Base-by-base conservation (phyloP, 2,797 vertebrate genomes). In the Chanos chanos region DNA sequence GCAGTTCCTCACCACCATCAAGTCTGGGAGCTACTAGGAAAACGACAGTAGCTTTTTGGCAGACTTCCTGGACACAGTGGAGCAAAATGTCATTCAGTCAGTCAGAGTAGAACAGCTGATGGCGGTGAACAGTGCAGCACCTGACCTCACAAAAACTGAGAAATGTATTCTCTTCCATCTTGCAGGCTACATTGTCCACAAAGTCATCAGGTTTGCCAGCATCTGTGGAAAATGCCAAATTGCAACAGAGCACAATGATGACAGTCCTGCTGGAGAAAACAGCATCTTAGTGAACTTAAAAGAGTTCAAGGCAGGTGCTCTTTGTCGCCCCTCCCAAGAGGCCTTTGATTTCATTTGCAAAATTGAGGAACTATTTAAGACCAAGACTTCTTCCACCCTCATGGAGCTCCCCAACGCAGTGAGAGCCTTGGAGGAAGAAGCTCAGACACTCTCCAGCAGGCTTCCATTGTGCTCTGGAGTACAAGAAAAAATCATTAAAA, bases 11-110 rank as follows among this genome's bases (percentile, higher is more conserved):
- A 19, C 56, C 5, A 60, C 24, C 15, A 5, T 48, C 25, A 61
- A 50, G 24, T 48, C 64, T n/a, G 57, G 50, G 15, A 61, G 50
- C 50, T 68, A 55, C 28, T 57, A 61, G 50, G 41, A 61, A 22
- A 41, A 67, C 13, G 37, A 59, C 27, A 48, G 19, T 25, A 45
- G 30, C 31, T 28, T 60, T 40, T 39, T 66, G 39, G 64, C 39
- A 27, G 64, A 59, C 31, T 66, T 59, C 18, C 47, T 66, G 19
- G 56, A 47, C 21, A 45, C 16, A 6, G 9, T 15, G 47, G 18
- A 47, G n/a, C 27, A 24, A 22, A 24, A 25, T 15, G n/a, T 24
- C 13, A 45, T 22, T 36, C 24, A n/a, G 5, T 25, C 10, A 25
- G 16, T 66, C 30, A 44, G 40, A 60, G 44, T 65, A 34, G 43